Conservation (phyloP, 2,113 vertebrate species). For the Neolamprologus caudopunctatus region DNA sequence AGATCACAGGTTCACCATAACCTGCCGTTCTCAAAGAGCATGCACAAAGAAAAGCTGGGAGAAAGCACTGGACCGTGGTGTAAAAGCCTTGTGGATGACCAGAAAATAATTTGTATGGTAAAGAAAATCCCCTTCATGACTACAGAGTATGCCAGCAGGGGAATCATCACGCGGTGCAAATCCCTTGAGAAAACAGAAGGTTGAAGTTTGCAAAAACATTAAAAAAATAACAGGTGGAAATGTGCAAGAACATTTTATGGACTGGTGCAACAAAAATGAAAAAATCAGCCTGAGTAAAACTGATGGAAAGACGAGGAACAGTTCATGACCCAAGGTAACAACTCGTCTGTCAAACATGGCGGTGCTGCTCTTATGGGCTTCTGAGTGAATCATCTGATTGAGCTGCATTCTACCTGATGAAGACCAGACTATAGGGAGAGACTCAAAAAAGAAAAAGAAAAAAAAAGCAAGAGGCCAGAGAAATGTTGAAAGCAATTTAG, state of each 20-base stretch:
- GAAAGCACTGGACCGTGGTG: not conserved
- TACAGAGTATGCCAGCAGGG: not conserved
- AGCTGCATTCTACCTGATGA: not conserved
- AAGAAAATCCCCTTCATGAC: not conserved
- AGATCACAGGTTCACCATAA: not conserved
- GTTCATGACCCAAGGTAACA: not conserved
- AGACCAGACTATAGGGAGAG: not conserved
- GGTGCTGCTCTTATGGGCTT: not conserved
- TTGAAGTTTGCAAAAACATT: not conserved
- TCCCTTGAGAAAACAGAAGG: not conserved
- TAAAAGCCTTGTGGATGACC: not conserved
- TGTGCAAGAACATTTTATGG: not conserved
- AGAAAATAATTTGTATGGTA: not conserved
- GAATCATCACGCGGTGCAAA: not conserved
- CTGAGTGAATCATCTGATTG: not conserved
- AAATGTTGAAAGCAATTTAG: not conserved
- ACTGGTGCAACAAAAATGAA: not conserved
- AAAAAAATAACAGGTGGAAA: not conserved
- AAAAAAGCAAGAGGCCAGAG: not conserved
- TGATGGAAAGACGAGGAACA: not conserved
- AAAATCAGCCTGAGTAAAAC: not conserved
- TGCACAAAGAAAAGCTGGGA: not conserved
- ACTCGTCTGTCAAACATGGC: not conserved
- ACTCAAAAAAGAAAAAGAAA: not conserved
- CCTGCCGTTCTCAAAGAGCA: not conserved